Evolutionary conservation across 2,888 invertebrate genomes (phyloP), one percentile per base, ranked within the genome.

Genomic region (Chrysodeixis includens): DNA sequence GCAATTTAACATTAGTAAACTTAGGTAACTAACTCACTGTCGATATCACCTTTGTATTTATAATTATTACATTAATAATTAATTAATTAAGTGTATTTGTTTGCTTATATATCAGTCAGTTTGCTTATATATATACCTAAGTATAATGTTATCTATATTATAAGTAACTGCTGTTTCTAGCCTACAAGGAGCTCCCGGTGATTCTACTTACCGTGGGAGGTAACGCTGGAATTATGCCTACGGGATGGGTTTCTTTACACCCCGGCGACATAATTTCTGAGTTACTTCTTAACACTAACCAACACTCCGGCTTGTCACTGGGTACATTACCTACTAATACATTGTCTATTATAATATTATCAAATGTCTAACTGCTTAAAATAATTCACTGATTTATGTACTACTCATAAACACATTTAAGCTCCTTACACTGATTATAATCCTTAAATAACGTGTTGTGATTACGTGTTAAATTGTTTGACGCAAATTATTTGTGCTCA

Each of bases 201-300:
- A 26, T 26, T 26, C 26, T 26, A 4, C 12, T 5, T 40, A n/a
- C n/a, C n/a, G 40, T 40, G 7, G n/a, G 40, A 40, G 40, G 40
- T n/a, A 40, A n/a, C 40, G n/a, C 40, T 18, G 46, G 46, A 49
- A 49, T 49, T 49, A 18, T 49, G 46, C 20, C 18, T 18, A 49
- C 46, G 46, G 18, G 20, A 49, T 46, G 16, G 46, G 18, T 49
- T 49, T 49, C 20, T 0, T 49, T 20, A 20, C 20, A 49, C 46
- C 46, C 18, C 46, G 46, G 46, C 18, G 46, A 49, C 46, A 18
- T 18, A 49, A 49, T 49, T 20, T 49, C 46, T 18, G 20, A 49
- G 46, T 10, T 20, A 20, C 46, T 18, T 49, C 52, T 22, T 52
- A 26, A 52, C 26, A 52, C 52, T 52, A 52, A 52, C 52, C n/a